Percentiles rank a stretch among this genome's conserved stretches.
Evolutionary conservation across 2,113 vertebrate species (phyloP).

Genomic region (Mormyrus iriodes): DNA sequence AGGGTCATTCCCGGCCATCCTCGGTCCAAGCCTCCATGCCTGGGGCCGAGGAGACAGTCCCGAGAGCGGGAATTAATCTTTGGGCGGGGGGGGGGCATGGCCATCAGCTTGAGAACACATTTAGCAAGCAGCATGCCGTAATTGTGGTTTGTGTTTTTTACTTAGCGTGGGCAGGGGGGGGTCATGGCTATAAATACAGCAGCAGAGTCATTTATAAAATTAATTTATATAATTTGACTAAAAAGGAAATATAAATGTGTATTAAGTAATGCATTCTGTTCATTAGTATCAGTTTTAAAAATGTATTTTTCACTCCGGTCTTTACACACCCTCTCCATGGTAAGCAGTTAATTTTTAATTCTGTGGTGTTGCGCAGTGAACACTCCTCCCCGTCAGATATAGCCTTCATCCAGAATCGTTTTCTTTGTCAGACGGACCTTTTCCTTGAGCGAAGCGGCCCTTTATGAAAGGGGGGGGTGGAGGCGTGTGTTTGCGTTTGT

Average conservation of each 20-base stretch:
- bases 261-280: neutral
- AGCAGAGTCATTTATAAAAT: constrained; percentile 22
- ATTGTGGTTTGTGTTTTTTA: constrained; percentile 31
- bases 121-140: constrained; percentile 23
- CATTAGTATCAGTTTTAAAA: neutral
- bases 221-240: neutral
- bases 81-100: constrained; percentile 19
- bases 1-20: neutral
- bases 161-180: neutral
- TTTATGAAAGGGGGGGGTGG: neutral
- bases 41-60: constrained; percentile 30
- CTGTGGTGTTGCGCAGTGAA: neutral
- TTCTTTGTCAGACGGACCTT: neutral
- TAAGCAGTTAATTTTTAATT: neutral
- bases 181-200: constrained; percentile 31
- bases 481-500: neutral
- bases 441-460: no score
- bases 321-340: neutral
- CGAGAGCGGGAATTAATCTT: constrained; percentile 37
- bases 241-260: neutral
- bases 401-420: neutral
- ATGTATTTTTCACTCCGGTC: neutral
- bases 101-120: constrained; percentile 41
- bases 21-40: constrained; percentile 30
- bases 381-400: neutral